Base-by-base conservation (phyloP, 2,888 invertebrate species). In the Achlya flavicornis region DNA sequence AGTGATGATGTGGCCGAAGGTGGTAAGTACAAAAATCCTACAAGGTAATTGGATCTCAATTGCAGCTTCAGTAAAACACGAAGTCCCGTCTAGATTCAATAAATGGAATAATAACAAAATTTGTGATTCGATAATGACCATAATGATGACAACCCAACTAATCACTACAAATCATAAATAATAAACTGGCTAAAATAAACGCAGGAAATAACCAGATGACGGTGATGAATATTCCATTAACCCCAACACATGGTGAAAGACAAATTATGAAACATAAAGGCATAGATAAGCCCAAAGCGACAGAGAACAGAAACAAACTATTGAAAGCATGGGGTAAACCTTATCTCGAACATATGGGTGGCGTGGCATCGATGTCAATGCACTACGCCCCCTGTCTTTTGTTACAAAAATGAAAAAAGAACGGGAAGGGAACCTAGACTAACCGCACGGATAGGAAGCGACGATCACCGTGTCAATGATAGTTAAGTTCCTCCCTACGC, bases 361-460 rank as follows among this genome's bases (percentile, higher is more conserved):
- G 69, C 75, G 71, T 73, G n/a, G 68, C 78, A 77, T 65, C 73
- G 77, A 74, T 85, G 88, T 88, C 88, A 88, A 85, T 75, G 87
- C 76, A 78, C 84, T 77, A 72, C 79, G 80, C 80, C 83, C 80
- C 78, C 77, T 12, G 41, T 43, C 41, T 41, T 26, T 43, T 10
- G 60, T 14, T 41, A 41, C 26, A 60, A 60, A 60, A 60, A 41
- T 41, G 41, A 43, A 60, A 26, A 41, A 16, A 19, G 26, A 19
- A n/a, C 41, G 12, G 43, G 60, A 58, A 58, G 32, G 8, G 35
- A n/a, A 58, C 41, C 3, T 41, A 41, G 60, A 19, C 35, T 41
- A 53, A 53, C 53, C 53, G 53, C 53, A 53, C 7, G 46, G 46
- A 46, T 53, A 19, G 53, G 53, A 53, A 53, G 19, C 19, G 16